These are phyloP conservation scores for Rugalucina vietnamica DNA, from an alignment of 2,888 invertebrate species.

Conservation along the genomic window DNA sequence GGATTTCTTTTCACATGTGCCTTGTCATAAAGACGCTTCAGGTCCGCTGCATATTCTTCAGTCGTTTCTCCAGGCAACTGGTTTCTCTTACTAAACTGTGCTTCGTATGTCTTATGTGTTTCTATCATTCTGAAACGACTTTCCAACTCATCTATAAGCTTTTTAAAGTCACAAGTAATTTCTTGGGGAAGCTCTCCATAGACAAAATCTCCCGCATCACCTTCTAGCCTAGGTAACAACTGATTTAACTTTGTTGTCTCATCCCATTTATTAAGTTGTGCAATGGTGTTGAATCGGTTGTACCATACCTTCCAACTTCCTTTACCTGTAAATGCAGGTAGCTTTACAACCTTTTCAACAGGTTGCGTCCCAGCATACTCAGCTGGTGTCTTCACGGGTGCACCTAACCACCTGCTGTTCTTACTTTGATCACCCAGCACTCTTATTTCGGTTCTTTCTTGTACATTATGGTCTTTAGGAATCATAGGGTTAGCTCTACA, in stretches of 20 bases:
- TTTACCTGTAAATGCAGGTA: not conserved
- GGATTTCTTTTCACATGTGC: not conserved
- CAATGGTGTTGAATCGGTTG: not conserved
- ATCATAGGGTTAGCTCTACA: not conserved
- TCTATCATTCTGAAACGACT: not conserved
- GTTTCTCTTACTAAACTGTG: not conserved
- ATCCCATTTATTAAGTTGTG: not conserved
- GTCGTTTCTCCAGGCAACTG: not conserved
- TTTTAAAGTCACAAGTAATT: not conserved
- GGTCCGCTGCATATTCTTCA: conserved; percentile 12
- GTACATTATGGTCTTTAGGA: not conserved
- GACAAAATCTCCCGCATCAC: not conserved
- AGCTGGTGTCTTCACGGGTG: not conserved
- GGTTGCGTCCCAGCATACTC: not conserved
- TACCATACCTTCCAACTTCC: not conserved
- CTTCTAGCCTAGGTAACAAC: not conserved
- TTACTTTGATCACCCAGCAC: not conserved
- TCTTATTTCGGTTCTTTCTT: not conserved
- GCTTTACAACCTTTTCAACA: not conserved
- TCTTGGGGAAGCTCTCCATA: not conserved
- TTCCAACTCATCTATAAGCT: not conserved
- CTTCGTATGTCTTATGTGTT: not conserved
- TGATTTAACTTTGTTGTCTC: not conserved
- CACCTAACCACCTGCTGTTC: not conserved
- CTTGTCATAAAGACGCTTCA: conserved; percentile 5